Conservation (phyloP, 1,140 invertebrate species). For the Neuroterus valhalla region DNA sequence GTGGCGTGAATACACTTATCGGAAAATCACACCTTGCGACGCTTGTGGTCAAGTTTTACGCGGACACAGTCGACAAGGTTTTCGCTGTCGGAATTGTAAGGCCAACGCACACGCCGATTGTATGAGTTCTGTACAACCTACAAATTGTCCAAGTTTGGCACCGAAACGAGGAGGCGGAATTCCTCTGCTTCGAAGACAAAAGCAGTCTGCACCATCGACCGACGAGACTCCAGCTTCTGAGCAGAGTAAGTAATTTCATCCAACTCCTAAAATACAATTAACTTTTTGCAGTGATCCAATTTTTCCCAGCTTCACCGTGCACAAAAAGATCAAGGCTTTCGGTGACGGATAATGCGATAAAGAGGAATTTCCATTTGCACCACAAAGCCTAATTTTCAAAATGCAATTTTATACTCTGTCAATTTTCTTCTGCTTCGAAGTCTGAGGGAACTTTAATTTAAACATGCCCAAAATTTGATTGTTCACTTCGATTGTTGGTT, state of each 20-base stretch:
- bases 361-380: background rate
- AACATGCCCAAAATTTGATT: too few relatives aligned
- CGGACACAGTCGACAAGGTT: conserved; percentile 93
- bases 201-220: conserved; percentile 79
- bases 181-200: conserved; percentile 89
- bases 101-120: conserved; percentile 94
- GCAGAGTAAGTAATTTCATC: conserved; percentile 68
- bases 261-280: background rate
- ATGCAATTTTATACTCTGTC: too few relatives aligned
- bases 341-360: background rate
- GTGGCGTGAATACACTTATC: conserved; percentile 95
- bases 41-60: conserved; percentile 93
- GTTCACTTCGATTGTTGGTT: too few relatives aligned
- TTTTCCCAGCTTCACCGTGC: background rate
- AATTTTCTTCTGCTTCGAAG: too few relatives aligned
- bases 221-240: conserved; percentile 63
- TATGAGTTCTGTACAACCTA: conserved; percentile 67
- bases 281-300: background rate
- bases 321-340: background rate
- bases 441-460: too few relatives aligned
- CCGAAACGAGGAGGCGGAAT: conserved; percentile 86
- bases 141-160: conserved; percentile 65
- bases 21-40: conserved; percentile 96
- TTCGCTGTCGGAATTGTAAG: conserved; percentile 92
- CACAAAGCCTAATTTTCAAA: background rate